Base-by-base conservation (phyloP, 2,797 vertebrate species). In the Heteromormyrus szaboi region DNA sequence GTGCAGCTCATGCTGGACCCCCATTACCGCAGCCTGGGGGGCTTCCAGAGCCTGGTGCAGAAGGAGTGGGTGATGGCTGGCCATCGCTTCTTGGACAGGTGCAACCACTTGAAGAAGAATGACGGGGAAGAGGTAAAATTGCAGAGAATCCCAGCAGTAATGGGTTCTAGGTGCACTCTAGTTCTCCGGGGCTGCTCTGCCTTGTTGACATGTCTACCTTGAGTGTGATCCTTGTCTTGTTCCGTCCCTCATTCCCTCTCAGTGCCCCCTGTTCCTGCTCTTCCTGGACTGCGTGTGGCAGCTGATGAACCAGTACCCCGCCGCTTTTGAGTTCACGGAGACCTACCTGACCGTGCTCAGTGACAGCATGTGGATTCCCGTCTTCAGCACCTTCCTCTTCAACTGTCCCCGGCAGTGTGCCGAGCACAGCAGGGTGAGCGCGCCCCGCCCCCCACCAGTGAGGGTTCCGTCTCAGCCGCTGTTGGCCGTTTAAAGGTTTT, bases 1-100 rank as follows among this genome's bases (percentile, higher is more conserved):
- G 93, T 98, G 88, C 99, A 99, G 95, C 93, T 99, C 91, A 98
- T 99, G 97, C 91, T 98, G 95, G 99, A 99, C 91, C 97, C 98
- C 72, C 96, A 98, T 89, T 99, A 96, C 91, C 96, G 99, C 91
- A 98, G 97, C 90, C 95, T 97, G 41, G 88, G 91, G 56, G 98
- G 99, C 83, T 99, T 99, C 94, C 98, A 99, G 94, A 97, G 97
- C 93, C 95, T 99, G 91, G 96, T 99, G 90, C 99, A 99, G 95
- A 99, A 99, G 94, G 98, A 99, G 91, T 99, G 99, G 99, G 98
- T 99, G 94, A 99, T 98, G 97, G 96, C 97, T 11, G 98, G 98
- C 76, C 97, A 98, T 90, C 97, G 96, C 54, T 99, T 99, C 92
- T 94, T 99, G 81, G 98, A 99, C 89, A 95, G 99, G 92, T 99